These are phyloP conservation scores for Stenopsyche tienmushanensis DNA, from an alignment of 1,140 invertebrate genomes.

Conservation along the genomic window DNA sequence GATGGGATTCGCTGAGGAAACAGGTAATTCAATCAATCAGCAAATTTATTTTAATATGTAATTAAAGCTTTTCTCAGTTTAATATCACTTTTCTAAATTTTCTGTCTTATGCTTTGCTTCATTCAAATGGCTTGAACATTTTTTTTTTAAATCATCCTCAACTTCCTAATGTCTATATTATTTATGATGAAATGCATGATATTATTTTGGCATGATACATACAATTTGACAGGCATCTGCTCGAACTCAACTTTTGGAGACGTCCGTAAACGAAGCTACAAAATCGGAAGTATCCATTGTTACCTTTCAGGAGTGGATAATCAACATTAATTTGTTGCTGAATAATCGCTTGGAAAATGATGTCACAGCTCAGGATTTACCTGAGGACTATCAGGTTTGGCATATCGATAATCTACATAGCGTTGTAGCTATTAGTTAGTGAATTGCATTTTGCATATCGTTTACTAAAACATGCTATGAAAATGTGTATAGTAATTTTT, in stretches of 20 bases:
- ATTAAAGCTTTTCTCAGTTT: neutral
- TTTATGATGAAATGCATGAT: constrained; percentile 15
- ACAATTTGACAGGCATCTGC: constrained; percentile 63
- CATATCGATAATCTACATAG: constrained; percentile 13
- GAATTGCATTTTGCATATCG: too few relatives aligned
- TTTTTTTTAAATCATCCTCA: neutral
- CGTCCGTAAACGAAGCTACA: constrained; percentile 75
- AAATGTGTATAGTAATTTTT: too few relatives aligned
- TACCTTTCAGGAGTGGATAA: constrained; percentile 76
- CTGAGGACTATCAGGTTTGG: constrained; percentile 76
- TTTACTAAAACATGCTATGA: too few relatives aligned
- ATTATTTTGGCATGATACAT: constrained; percentile 22
- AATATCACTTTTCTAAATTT: too few relatives aligned
- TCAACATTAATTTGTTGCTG: constrained; percentile 68
- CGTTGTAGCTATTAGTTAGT: too few relatives aligned
- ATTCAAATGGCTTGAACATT: constrained; percentile 29
- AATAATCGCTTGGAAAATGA: constrained; percentile 76
- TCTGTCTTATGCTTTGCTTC: constrained; percentile 21
- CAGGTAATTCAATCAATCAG: constrained; percentile 54
- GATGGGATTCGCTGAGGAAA: constrained; percentile 69
- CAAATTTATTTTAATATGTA: too few relatives aligned
- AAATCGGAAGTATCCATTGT: constrained; percentile 75
- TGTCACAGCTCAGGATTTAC: constrained; percentile 76
- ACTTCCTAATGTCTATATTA: neutral
- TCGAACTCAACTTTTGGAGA: constrained; percentile 70